Percentiles rank a stretch among this genome's conserved stretches.
These are phyloP conservation scores for Zootoca vivipara DNA, from an alignment of 2,113 vertebrate genomes.

Conservation along the genomic window DNA sequence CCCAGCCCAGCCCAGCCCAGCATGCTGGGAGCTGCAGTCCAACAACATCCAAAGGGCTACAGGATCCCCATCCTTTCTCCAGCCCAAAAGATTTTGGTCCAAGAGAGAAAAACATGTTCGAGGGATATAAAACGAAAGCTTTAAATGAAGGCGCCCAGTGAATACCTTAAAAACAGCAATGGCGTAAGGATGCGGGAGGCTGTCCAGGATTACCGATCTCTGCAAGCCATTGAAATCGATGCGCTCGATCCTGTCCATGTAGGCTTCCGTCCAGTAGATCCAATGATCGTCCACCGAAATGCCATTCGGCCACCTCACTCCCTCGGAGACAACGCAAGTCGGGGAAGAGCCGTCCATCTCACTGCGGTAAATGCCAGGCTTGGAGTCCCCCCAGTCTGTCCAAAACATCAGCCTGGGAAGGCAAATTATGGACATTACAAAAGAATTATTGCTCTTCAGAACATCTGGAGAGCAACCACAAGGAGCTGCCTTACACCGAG, in stretches of 20 bases:
- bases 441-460: too few species aligned
- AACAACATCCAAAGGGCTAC: too few species aligned
- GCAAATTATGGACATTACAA: rapidly evolving
- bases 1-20: too few species aligned
- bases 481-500: too few species aligned
- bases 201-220: slow-evolving; percentile 88
- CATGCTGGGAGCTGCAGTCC: too few species aligned
- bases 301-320: slow-evolving; percentile 95
- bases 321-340: slow-evolving; percentile 84
- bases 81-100: neutral
- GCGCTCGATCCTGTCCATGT: slow-evolving; percentile 94
- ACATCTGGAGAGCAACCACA: too few species aligned
- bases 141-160: neutral
- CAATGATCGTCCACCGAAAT: slow-evolving; percentile 90
- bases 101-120: neutral
- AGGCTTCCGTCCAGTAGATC: slow-evolving; percentile 98
- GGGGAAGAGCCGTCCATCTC: slow-evolving; percentile 91
- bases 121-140: too few species aligned
- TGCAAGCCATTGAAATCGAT: slow-evolving; percentile 84
- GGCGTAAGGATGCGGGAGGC: slow-evolving; percentile 94
- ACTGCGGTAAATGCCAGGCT: slow-evolving; percentile 89
- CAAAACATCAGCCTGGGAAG: slow-evolving; percentile 93
- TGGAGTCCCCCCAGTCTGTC: slow-evolving; percentile 96
- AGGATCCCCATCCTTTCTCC: neutral
- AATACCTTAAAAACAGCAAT: slow-evolving; percentile 95